Evolutionary conservation across 1,140 invertebrate species (phyloP).

Genomic region (Marisa cornuarietis): DNA sequence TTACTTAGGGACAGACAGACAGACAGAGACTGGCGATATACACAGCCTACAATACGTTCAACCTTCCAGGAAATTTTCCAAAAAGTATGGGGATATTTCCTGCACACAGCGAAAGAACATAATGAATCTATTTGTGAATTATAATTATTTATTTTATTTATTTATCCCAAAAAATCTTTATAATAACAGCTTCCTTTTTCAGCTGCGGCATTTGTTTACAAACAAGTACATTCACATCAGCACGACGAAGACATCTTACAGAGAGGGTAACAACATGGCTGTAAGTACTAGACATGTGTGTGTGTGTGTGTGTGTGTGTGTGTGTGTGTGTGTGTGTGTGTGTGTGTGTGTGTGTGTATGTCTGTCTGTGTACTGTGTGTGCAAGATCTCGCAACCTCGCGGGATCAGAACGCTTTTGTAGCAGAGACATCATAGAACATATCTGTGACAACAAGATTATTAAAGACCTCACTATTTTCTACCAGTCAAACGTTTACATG

Average conservation of each 20-base stretch:
- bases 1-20: not conserved
- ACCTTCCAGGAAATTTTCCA: not conserved
- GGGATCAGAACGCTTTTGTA: too few species aligned
- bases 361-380: too few species aligned
- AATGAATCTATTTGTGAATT: not conserved
- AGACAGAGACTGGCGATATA: not conserved
- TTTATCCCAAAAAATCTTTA: not conserved
- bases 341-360: not conserved
- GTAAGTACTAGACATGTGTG: conserved; percentile 37
- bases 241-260: conserved; percentile 55
- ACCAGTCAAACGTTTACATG: not conserved
- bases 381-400: too few species aligned
- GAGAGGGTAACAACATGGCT: conserved; percentile 62
- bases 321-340: not conserved
- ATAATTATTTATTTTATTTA: too few species aligned
- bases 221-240: conserved; percentile 60
- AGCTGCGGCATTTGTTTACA: conserved; percentile 58
- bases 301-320: not conserved
- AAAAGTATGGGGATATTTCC: not conserved
- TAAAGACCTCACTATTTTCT: not conserved
- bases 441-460: not conserved
- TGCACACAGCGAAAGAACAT: not conserved
- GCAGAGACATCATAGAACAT: too few species aligned
- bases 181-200: conserved; percentile 27
- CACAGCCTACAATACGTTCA: too few species aligned